phyloP scores from a whole-genome alignment of 2,113 vertebrate species.

The Prunella himalayana region DNA sequence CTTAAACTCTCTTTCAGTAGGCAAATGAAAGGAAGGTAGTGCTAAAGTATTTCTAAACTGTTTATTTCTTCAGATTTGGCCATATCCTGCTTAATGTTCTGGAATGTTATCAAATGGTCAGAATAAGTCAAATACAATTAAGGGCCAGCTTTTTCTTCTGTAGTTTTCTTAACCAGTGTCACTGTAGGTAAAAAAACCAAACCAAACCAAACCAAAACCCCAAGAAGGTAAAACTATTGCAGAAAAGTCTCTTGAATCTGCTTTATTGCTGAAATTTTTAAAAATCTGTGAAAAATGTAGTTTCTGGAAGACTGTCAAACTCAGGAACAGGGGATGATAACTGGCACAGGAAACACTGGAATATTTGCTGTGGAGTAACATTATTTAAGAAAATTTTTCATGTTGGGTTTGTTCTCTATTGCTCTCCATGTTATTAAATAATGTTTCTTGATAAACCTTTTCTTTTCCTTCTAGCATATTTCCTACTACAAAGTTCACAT shows the following conservation, averaged over 20 bases:
- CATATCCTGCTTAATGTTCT: neutral
- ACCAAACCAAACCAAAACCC: accelerated
- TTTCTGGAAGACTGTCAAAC: neutral
- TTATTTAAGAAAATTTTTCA: neutral
- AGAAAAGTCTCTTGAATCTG: neutral
- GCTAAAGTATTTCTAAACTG: neutral
- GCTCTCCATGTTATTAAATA: neutral
- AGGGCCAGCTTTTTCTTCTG: neutral
- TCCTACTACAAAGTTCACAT: neutral
- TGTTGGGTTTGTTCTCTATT: neutral
- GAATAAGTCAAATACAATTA: neutral
- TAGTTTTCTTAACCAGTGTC: neutral
- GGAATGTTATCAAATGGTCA: neutral
- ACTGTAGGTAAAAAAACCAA: neutral
- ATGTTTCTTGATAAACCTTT: neutral
- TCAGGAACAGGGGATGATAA: neutral
- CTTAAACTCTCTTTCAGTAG: neutral
- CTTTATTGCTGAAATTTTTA: neutral
- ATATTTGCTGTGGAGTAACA: neutral
- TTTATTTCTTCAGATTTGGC: neutral
- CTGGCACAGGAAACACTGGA: neutral
- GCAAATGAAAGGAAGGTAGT: neutral
- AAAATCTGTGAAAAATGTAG: neutral
- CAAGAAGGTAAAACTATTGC: neutral
- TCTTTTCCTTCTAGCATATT: neutral